Conservation (phyloP, 2,888 invertebrate genomes). For the Mimachlamys varia region DNA sequence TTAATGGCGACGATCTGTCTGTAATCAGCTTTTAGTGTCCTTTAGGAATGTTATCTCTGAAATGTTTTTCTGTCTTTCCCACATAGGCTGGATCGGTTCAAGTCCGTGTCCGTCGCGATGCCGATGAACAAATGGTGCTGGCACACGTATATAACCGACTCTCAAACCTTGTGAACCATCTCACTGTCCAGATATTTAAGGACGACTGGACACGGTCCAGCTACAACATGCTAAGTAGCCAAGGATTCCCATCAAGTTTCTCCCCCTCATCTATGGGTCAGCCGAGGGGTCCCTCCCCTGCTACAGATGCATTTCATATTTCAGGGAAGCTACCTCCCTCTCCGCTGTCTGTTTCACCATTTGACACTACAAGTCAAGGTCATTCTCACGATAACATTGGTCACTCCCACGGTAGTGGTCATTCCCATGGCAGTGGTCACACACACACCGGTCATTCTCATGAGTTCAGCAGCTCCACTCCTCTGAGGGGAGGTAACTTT, state of each 20-base stretch:
- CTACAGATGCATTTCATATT: constrained; percentile 55
- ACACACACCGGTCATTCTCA: constrained; percentile 3
- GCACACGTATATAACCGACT: constrained; percentile 85
- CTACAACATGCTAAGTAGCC: constrained; percentile 65
- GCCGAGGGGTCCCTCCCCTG: constrained; percentile 62
- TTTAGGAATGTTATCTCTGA: not conserved
- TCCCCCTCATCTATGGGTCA: constrained; percentile 47
- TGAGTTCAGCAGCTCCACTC: not conserved
- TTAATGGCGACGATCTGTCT: no score
- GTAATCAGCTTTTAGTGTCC: no score
- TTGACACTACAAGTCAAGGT: not conserved
- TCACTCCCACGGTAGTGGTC: constrained; percentile 41
- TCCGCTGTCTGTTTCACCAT: not conserved
- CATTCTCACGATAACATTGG: constrained; percentile 38
- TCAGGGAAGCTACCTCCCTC: constrained; percentile 13
- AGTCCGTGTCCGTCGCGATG: constrained; percentile 85
- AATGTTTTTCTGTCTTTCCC: constrained; percentile 35
- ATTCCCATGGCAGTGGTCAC: constrained; percentile 25
- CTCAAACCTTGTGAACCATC: constrained; percentile 83
- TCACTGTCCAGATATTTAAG: constrained; percentile 85
- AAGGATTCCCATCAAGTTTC: constrained; percentile 55
- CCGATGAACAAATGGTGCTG: constrained; percentile 85
- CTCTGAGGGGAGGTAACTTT: not conserved
- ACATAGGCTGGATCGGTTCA: constrained; percentile 84
- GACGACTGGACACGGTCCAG: constrained; percentile 81